Evolutionary conservation across 1,140 invertebrate genomes (phyloP).

Genomic region (Contarinia nasturtii): DNA sequence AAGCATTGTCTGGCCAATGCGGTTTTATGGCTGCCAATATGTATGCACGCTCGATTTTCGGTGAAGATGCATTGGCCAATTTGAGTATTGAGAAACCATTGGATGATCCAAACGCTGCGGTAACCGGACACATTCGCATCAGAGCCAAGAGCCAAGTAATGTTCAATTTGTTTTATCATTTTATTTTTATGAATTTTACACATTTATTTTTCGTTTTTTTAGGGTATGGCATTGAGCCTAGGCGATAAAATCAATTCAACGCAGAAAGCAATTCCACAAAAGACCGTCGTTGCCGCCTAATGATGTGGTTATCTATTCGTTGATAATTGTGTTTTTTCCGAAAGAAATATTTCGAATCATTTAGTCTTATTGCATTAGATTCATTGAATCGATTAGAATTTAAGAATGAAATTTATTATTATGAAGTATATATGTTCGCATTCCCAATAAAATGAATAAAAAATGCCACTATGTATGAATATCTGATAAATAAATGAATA

Average conservation of each 20-base stretch:
- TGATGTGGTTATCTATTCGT: too few species aligned
- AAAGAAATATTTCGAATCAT: neutral
- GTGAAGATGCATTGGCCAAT: conserved; percentile 96
- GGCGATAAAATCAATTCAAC: conserved; percentile 93
- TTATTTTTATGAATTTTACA: conserved; percentile 6
- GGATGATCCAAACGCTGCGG: conserved; percentile 67
- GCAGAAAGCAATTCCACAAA: conserved; percentile 47
- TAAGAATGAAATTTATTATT: too few species aligned
- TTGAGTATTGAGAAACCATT: conserved; percentile 92
- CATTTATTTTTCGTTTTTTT: too few species aligned
- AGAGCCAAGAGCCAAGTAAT: conserved; percentile 89
- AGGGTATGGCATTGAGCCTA: conserved; percentile 92
- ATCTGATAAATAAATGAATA: too few species aligned
- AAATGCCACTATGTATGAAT: too few species aligned
- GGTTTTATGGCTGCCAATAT: conserved; percentile 99
- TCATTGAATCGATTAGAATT: too few species aligned
- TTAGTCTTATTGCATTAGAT: neutral
- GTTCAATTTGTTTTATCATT: conserved; percentile 4
- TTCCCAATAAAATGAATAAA: too few species aligned
- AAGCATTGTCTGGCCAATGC: conserved; percentile 88
- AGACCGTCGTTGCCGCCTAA: conserved; percentile 36
- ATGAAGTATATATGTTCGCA: too few species aligned
- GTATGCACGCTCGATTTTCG: conserved; percentile 97
- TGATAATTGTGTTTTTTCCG: neutral
- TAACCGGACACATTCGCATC: conserved; percentile 92